These are phyloP conservation scores for Lymantria monacha DNA, from an alignment of 2,888 invertebrate genomes.

Conservation along the genomic window DNA sequence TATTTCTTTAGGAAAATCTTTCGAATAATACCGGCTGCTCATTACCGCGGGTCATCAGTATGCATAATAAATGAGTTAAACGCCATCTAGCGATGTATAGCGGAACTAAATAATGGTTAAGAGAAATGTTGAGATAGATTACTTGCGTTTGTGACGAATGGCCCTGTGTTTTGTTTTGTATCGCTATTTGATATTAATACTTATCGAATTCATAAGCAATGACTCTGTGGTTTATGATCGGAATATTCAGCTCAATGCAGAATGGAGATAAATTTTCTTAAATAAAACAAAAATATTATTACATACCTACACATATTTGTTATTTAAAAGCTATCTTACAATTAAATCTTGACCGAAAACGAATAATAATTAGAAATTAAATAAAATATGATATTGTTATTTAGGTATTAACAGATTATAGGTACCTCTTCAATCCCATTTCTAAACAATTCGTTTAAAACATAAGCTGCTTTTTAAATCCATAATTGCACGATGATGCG, in stretches of 20 bases:
- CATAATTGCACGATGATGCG: no score
- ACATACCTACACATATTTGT: no score
- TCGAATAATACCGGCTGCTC: constrained; percentile 62
- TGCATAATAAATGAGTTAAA: constrained; percentile 87
- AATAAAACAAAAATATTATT: no score
- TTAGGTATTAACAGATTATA: no score
- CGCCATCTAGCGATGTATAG: constrained; percentile 67
- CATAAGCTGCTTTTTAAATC: no score
- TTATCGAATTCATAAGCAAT: not conserved
- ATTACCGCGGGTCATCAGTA: constrained; percentile 89
- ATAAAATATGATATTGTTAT: no score
- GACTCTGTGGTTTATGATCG: not conserved
- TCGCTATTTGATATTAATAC: constrained; percentile 30
- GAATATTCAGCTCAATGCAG: not conserved
- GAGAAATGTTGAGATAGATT: constrained; percentile 56
- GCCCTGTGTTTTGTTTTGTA: constrained; percentile 24
- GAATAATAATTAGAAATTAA: no score
- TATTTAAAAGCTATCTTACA: no score
- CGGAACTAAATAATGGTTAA: constrained; percentile 59
- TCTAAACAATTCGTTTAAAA: no score
- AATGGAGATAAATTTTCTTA: no score
- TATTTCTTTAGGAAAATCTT: constrained; percentile 61
- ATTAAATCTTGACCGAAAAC: no score
- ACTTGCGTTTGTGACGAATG: constrained; percentile 47
- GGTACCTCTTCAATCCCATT: no score